phyloP scores from a whole-genome alignment of 2,797 vertebrate genomes.

The Denticeps clupeoides region DNA sequence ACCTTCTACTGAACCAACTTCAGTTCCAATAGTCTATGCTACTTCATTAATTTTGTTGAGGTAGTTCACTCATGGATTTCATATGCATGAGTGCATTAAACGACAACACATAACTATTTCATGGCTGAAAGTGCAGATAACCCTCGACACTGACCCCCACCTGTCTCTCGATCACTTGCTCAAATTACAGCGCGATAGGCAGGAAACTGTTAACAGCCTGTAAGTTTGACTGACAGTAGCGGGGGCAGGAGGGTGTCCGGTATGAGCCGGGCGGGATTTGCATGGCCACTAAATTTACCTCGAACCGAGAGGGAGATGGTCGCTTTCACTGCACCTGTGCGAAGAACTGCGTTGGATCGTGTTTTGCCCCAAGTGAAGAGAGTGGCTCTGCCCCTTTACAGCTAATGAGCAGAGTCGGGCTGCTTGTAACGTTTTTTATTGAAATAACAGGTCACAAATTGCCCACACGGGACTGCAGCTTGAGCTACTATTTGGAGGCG shows the following conservation, averaged over 20 bases:
- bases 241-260: conserved; percentile 25
- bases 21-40: too few species aligned
- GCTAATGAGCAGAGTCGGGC: conserved; percentile 5
- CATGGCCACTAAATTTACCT: conserved; percentile 51
- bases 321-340: conserved; percentile 20
- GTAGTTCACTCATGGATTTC: too few species aligned
- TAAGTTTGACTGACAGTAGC: conserved; percentile 48
- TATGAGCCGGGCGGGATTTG: conserved; percentile 38
- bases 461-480: conserved; percentile 25
- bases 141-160: conserved; percentile 9
- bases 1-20: too few species aligned
- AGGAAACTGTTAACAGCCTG: conserved; percentile 54
- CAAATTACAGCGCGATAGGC: conserved; percentile 37
- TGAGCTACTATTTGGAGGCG: conserved; percentile 17
- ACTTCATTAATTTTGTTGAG: too few species aligned
- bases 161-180: conserved; percentile 31
- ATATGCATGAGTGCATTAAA: too few species aligned
- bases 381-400: conserved; percentile 31
- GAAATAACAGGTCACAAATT: conserved; percentile 39
- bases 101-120: too few species aligned
- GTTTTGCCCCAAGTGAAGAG: conserved; percentile 27
- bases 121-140: conserved; percentile 31
- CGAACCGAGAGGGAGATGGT: conserved; percentile 12
- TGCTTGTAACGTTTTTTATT: conserved; percentile 38
- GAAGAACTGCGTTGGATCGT: conserved; percentile 17